phyloP scores from a whole-genome alignment of 2,888 invertebrate genomes.

The Drosophila villosipedis region DNA sequence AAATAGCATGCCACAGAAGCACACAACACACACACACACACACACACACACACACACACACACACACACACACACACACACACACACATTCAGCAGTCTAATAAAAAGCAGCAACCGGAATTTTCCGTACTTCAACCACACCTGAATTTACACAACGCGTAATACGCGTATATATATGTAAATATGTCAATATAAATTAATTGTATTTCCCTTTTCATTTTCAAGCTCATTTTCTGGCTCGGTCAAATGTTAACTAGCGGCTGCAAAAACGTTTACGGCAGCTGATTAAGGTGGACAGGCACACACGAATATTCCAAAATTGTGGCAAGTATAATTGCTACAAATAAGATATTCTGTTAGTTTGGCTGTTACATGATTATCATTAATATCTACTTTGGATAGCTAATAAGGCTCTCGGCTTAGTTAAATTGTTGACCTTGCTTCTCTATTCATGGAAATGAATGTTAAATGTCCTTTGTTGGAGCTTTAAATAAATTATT shows the following conservation, averaged over 20 bases:
- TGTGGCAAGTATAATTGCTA: background rate
- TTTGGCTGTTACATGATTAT: too few species aligned
- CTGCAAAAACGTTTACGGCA: conserved; percentile 29
- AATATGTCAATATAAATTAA: background rate
- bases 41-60: background rate
- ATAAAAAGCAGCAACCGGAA: background rate
- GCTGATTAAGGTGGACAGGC: conserved; percentile 37
- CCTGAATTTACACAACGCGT: background rate
- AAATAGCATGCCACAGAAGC: conserved; percentile 9
- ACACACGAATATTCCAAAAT: background rate
- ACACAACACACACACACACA: background rate
- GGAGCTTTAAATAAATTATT: conserved; percentile 57
- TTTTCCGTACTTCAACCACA: background rate
- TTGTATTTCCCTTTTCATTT: background rate
- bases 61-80: background rate
- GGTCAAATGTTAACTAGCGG: conserved; percentile 42
- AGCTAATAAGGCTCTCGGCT: background rate
- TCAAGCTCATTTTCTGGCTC: conserved; percentile 6
- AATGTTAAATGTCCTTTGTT: conserved; percentile 39
- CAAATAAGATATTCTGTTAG: too few species aligned
- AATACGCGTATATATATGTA: background rate
- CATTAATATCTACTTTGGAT: background rate
- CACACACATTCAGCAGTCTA: conserved; percentile 2
- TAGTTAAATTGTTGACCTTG: background rate
- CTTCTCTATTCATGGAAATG: conserved; percentile 39